Conservation (phyloP, 2,888 invertebrate species). For the Pterostichus niger region DNA sequence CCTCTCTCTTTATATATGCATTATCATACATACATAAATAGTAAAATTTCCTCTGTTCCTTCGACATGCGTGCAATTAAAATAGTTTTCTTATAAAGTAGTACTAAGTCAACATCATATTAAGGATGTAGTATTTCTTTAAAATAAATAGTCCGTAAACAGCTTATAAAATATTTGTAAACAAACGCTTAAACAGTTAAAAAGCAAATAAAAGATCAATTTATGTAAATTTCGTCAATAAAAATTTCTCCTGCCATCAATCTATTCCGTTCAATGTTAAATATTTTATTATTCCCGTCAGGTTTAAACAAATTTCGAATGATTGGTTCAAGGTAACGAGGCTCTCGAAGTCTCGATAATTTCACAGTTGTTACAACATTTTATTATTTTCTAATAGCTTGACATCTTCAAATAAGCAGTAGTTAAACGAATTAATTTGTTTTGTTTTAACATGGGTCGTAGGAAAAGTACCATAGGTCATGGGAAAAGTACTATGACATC, state of each 20-base stretch:
- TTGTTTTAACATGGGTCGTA: conserved; percentile 17
- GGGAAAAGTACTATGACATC: conserved; percentile 34
- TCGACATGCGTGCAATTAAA: too few species aligned
- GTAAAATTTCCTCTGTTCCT: too few species aligned
- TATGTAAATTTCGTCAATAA: conserved; percentile 49
- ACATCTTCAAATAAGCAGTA: conserved; percentile 29
- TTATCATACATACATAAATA: too few species aligned
- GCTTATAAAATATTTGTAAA: conserved; percentile 45
- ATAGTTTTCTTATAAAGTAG: not conserved
- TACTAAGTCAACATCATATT: not conserved
- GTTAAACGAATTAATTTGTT: conserved; percentile 52
- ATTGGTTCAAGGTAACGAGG: conserved; percentile 39
- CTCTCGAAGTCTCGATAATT: conserved; percentile 13
- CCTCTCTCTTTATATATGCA: too few species aligned
- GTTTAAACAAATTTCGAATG: conserved; percentile 46
- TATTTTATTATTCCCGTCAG: conserved; percentile 34
- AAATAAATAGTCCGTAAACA: conserved; percentile 17
- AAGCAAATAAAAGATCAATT: conserved; percentile 41
- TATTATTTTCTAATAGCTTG: conserved; percentile 48
- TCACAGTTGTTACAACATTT: conserved; percentile 48
- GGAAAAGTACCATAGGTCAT: conserved; percentile 42
- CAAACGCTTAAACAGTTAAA: not conserved
- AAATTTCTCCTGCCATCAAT: conserved; percentile 38
- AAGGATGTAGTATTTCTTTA: not conserved
- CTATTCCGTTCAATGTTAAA: conserved; percentile 44